Evolutionary conservation across 2,113 vertebrate species (phyloP).

Genomic region (Sander lucioperca): DNA sequence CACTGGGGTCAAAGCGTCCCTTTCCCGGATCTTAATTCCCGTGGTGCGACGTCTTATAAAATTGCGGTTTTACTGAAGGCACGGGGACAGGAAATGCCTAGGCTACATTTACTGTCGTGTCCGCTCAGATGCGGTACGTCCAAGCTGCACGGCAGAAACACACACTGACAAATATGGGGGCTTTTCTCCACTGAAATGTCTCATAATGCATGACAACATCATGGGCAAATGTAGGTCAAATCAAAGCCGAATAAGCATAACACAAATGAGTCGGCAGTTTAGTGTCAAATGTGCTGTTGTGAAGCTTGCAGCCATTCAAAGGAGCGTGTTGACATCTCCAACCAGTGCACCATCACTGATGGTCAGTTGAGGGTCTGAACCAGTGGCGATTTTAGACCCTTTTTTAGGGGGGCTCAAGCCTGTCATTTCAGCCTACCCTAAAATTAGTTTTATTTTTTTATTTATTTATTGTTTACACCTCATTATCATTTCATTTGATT

Average conservation of each 20-base stretch:
- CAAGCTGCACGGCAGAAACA: neutral
- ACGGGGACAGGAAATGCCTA: conserved; percentile 44
- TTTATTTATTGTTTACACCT: no score
- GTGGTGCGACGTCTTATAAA: neutral
- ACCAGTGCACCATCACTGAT: neutral
- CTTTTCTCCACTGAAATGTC: neutral
- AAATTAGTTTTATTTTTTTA: no score
- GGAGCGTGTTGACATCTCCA: neutral
- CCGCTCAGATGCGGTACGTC: neutral
- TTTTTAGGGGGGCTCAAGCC: no score
- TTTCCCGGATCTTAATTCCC: conserved; percentile 6
- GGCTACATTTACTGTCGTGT: neutral
- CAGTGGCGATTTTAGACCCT: no score
- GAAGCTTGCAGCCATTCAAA: neutral
- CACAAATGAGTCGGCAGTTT: neutral
- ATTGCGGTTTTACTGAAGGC: conserved; percentile 35
- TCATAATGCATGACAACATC: neutral
- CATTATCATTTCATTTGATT: no score
- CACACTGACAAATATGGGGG: neutral
- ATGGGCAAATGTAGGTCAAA: conserved; percentile 47
- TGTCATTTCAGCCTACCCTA: no score
- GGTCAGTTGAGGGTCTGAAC: neutral
- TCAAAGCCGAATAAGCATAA: conserved; percentile 30
- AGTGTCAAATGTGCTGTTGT: neutral
- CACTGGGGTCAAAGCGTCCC: conserved; percentile 15